Evolutionary conservation across 2,113 vertebrate species (phyloP).

Genomic region (Tetrao urogallus): DNA sequence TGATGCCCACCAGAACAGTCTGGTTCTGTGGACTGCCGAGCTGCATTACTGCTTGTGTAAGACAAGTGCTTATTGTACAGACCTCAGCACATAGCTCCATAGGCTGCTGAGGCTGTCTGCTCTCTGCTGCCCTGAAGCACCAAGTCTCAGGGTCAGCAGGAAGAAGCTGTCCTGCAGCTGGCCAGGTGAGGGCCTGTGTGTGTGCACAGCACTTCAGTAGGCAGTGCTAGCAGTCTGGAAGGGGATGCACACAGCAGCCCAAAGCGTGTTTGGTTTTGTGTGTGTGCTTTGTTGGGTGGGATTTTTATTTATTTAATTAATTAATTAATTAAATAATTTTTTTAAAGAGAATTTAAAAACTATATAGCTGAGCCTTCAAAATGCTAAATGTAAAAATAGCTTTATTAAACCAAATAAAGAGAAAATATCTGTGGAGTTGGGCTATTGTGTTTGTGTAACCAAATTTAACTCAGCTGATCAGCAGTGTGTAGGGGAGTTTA

Average conservation of each 20-base stretch:
- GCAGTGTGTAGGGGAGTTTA: background rate
- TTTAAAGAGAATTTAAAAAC: background rate
- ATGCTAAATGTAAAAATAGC: background rate
- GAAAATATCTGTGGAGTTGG: background rate
- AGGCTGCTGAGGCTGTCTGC: background rate
- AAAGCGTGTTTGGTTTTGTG: background rate
- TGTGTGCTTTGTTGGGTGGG: background rate
- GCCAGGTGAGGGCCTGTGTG: background rate
- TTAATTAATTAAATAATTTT: too few species aligned
- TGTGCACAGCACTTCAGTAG: background rate
- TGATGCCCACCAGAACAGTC: background rate
- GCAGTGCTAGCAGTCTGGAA: background rate
- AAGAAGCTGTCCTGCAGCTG: background rate
- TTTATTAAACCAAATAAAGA: background rate
- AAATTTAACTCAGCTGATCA: background rate
- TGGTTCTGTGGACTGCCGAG: background rate
- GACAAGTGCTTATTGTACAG: background rate
- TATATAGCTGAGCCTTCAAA: background rate
- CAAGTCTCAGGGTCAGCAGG: background rate
- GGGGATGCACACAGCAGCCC: background rate
- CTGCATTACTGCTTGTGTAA: background rate
- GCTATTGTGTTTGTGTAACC: background rate
- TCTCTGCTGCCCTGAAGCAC: background rate
- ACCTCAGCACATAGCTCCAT: constrained; percentile 22
- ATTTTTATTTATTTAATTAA: background rate